These are phyloP conservation scores for Tichodroma muraria DNA, from an alignment of 2,113 vertebrate genomes.

Conservation along the genomic window DNA sequence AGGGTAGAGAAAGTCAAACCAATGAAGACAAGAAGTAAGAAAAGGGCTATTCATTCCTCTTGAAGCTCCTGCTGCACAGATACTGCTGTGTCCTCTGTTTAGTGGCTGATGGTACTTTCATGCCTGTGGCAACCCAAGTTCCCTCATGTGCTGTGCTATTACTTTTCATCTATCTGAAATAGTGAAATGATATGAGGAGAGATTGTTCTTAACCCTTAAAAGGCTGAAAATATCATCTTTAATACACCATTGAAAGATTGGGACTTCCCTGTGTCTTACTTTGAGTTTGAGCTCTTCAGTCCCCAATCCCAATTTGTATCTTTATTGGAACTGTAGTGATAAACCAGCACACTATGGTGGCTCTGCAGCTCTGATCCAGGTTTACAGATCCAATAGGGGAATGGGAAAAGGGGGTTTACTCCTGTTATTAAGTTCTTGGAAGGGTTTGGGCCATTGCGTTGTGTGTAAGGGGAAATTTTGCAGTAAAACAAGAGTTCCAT, in stretches of 20 bases:
- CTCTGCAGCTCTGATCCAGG: background rate
- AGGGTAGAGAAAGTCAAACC: background rate
- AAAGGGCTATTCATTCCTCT: background rate
- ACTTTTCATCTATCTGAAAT: background rate
- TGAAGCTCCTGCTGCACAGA: background rate
- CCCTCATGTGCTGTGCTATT: background rate
- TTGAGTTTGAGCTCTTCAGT: background rate
- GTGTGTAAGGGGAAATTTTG: background rate
- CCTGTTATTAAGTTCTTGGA: background rate
- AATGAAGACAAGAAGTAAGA: background rate
- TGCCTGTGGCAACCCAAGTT: background rate
- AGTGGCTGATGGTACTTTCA: background rate
- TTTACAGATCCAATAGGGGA: background rate
- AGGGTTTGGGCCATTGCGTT: background rate
- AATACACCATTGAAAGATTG: background rate
- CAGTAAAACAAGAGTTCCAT: background rate
- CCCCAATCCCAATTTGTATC: background rate
- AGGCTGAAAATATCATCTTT: background rate
- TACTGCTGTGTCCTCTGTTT: background rate
- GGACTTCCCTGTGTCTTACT: background rate
- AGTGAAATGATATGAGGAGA: background rate
- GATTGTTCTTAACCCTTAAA: background rate
- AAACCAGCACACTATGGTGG: background rate
- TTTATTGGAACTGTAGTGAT: background rate
- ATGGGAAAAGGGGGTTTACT: background rate